A percentile compares a stretch with the other conserved stretches of the same genome.
Conservation (phyloP, 2,113 vertebrate genomes). For the Mesitornis unicolor region DNA sequence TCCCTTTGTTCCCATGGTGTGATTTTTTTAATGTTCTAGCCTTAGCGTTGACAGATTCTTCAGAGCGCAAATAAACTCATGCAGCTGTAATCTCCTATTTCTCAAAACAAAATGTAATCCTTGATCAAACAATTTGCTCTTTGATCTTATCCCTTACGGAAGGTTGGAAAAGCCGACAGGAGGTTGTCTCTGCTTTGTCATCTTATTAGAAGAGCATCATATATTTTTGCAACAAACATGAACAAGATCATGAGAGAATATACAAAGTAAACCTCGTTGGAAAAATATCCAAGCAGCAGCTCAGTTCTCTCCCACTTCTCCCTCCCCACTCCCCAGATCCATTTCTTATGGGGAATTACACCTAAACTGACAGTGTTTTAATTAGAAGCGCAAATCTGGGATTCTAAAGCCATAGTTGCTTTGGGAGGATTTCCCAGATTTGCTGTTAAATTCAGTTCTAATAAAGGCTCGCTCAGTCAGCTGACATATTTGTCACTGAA, state of each 20-base stretch:
- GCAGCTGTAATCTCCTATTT: slow-evolving; percentile 18
- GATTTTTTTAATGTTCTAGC: background rate
- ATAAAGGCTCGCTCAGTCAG: slow-evolving; percentile 52
- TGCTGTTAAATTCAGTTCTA: slow-evolving; percentile 52
- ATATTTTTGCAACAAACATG: slow-evolving; percentile 9
- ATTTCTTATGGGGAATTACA: slow-evolving; percentile 49
- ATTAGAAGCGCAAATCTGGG: slow-evolving; percentile 67
- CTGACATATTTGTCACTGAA: slow-evolving; percentile 40
- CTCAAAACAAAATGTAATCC: slow-evolving; percentile 36
- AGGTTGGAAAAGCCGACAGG: slow-evolving; percentile 13
- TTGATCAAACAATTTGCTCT: slow-evolving; percentile 55
- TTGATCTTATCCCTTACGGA: slow-evolving; percentile 40
- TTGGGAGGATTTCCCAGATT: slow-evolving; percentile 67
- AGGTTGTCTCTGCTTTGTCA: slow-evolving; percentile 28
- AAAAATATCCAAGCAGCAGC: slow-evolving; percentile 9
- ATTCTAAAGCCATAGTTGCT: slow-evolving; percentile 50
- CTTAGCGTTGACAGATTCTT: slow-evolving; percentile 18
- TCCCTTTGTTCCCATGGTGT: background rate
- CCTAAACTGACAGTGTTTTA: slow-evolving; percentile 64
- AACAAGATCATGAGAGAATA: slow-evolving; percentile 37
- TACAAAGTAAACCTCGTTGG: background rate
- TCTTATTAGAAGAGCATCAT: slow-evolving; percentile 23
- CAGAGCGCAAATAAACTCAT: background rate
- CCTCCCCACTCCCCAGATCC: background rate
- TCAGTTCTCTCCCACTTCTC: slow-evolving; percentile 5